Evolutionary conservation across 2,797 vertebrate species (phyloP).

Genomic region (Sphenopsis melanotis): DNA sequence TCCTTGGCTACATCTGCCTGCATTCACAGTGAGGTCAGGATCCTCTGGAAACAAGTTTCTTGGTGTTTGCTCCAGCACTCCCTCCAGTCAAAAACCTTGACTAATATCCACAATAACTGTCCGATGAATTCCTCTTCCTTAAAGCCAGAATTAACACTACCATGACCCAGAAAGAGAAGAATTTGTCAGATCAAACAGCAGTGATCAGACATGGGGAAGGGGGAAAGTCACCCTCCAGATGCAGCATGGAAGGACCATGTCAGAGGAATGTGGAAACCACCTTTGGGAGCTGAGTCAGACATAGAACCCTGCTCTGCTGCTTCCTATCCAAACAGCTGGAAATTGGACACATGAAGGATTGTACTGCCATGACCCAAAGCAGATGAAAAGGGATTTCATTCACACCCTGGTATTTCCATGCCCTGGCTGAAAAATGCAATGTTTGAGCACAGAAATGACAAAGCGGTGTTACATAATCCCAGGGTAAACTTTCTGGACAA

Average conservation of each 20-base stretch:
- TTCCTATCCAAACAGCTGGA: neutral
- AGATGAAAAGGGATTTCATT: constrained; percentile 27
- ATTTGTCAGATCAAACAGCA: neutral
- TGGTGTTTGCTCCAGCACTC: neutral
- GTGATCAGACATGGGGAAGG: neutral
- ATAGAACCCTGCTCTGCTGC: neutral
- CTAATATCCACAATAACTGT: neutral
- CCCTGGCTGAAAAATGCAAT: neutral
- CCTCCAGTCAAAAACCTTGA: neutral
- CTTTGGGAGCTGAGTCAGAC: neutral
- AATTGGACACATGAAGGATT: neutral
- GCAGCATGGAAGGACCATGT: neutral
- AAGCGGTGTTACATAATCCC: neutral
- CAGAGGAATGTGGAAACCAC: neutral
- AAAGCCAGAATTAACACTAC: neutral
- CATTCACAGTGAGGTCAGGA: neutral
- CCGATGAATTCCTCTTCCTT: neutral
- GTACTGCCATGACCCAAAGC: neutral
- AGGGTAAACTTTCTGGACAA: neutral
- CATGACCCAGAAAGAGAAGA: neutral
- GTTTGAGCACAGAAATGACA: neutral
- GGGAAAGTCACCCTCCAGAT: neutral
- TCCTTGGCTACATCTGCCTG: neutral
- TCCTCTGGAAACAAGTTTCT: neutral
- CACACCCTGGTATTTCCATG: constrained; percentile 6